Evolutionary conservation across 2,888 invertebrate species (phyloP).

Genomic region (Callyntrura guangdongensis): DNA sequence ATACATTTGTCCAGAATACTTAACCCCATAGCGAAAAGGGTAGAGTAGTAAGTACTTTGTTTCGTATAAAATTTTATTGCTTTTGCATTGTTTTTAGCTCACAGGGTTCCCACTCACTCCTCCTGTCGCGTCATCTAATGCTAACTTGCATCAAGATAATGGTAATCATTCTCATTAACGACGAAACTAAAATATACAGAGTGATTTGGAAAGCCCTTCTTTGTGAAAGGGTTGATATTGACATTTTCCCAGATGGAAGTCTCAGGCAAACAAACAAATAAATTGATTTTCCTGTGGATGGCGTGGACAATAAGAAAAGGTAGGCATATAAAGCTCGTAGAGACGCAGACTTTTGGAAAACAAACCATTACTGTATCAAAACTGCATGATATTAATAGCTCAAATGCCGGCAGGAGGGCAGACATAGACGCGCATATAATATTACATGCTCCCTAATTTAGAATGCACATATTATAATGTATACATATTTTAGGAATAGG

Average conservation of each 20-base stretch:
- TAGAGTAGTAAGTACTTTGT: too few species aligned
- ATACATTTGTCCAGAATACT: too few species aligned
- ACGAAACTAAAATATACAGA: neutral
- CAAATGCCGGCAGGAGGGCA: neutral
- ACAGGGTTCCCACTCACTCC: too few species aligned
- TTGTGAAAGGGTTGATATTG: too few species aligned
- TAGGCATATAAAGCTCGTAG: neutral
- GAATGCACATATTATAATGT: slow-evolving; percentile 18
- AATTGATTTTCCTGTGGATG: slow-evolving; percentile 21
- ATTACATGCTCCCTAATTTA: slow-evolving; percentile 1
- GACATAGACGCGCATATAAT: neutral
- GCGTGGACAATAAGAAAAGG: neutral
- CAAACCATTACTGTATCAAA: slow-evolving; percentile 1
- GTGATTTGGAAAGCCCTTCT: too few species aligned
- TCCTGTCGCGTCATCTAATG: too few species aligned
- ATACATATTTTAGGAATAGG: neutral
- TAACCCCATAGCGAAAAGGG: too few species aligned
- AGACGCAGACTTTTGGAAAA: neutral
- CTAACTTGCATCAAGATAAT: too few species aligned
- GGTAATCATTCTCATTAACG: slow-evolving; percentile 49
- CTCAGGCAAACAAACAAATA: slow-evolving; percentile 11
- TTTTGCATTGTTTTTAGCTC: too few species aligned
- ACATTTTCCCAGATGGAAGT: neutral
- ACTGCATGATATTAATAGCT: neutral
- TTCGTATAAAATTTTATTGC: too few species aligned